Base-by-base conservation (phyloP, 2,113 vertebrate species). In the Steatornis caripensis region DNA sequence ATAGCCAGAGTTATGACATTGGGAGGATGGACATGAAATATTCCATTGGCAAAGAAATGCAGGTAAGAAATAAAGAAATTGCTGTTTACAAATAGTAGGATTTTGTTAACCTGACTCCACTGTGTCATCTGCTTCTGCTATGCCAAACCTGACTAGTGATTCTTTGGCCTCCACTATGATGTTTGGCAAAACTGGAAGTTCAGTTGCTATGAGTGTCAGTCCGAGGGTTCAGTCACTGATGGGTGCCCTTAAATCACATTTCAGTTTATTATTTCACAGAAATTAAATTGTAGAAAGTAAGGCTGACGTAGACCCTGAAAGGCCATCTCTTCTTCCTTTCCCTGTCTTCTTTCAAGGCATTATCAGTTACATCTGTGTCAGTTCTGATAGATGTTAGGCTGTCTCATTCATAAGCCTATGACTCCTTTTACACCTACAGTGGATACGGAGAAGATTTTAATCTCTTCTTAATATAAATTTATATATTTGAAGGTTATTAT, bases 1-100 rank as follows among this genome's bases (percentile, higher is more conserved):
- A n/a, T 85, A 99, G 99, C 83, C 98, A 99, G 97, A 99, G 99
- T 97, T 99, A 99, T 75, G 99, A 99, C 64, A 99, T 99, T 91
- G 98, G 98, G 37, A 99, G 98, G 97, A 98, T 97, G 95, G 98
- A 98, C 93, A 37, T 48, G 48, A 97, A 88, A 86, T 98, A 98
- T 18, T 98, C 97, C 71, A 66, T 98, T 95, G 96, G 93, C 62
- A 90, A 98, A 93, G 98, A 99, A 97, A 98, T 98, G 94, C 98
- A 98, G 98, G 99, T 99, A 98, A 98, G 96, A 89, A 78, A 51
- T 22, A 79, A 55, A 95, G 30, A 96, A 79, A 15, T 62, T 88
- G 14, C 6, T 92, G 14, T 20, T 89, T 70, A 75, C 51, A 80
- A 55, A 55, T 24, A 69, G 45, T 34, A 84, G 15, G 30, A 43